phyloP scores from a whole-genome alignment of 2,113 vertebrate genomes.

The Cathartes aura region DNA sequence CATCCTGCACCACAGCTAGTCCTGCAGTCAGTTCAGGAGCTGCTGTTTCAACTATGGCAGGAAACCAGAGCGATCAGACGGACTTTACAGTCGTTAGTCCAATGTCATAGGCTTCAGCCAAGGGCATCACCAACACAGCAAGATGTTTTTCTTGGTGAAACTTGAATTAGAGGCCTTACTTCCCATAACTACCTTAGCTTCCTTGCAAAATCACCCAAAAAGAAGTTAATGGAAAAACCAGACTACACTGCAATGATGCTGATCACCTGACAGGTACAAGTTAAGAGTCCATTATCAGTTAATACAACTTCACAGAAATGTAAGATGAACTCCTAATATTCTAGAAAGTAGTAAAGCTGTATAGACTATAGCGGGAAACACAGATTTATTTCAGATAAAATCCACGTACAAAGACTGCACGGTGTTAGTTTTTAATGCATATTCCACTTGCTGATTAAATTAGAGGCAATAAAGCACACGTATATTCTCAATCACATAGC shows the following conservation, averaged over 20 bases:
- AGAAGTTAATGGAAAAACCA: background rate
- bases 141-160: background rate
- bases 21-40: background rate
- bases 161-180: background rate
- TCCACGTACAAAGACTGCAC: background rate
- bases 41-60: background rate
- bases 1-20: background rate
- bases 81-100: background rate
- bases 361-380: background rate
- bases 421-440: background rate
- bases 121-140: background rate
- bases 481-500: conserved; percentile 2
- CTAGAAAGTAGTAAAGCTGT: background rate
- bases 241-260: background rate
- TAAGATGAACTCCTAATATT: background rate
- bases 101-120: background rate
- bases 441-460: conserved; percentile 10
- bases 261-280: background rate
- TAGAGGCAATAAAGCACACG: background rate
- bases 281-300: background rate
- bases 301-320: background rate
- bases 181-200: background rate
- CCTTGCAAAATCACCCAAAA: background rate
- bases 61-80: background rate
- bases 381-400: background rate